These are phyloP conservation scores for Choristoneura rosaceana DNA, from an alignment of 2,888 invertebrate genomes.

Conservation along the genomic window DNA sequence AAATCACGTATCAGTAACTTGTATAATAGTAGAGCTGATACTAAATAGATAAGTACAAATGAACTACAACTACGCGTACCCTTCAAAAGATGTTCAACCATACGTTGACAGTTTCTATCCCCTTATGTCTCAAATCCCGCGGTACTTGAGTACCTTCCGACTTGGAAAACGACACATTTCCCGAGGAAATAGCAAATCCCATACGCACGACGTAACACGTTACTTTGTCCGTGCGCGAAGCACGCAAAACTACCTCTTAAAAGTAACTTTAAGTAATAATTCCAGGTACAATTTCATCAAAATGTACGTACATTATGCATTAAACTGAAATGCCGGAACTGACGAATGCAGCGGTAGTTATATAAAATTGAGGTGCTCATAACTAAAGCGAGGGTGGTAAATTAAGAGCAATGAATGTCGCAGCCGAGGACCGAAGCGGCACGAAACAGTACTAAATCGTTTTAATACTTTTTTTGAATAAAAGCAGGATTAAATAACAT, in stretches of 20 bases:
- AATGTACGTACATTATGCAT: not conserved
- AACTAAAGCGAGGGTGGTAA: constrained; percentile 19
- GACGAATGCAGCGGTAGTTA: constrained; percentile 25
- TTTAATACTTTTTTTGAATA: constrained; percentile 6
- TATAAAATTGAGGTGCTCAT: constrained; percentile 32
- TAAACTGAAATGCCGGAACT: not conserved
- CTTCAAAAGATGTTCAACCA: not conserved
- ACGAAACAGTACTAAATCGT: constrained; percentile 2
- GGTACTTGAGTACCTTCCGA: not conserved
- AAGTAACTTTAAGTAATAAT: not conserved
- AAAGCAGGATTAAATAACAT: constrained; percentile 3
- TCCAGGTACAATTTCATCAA: not conserved
- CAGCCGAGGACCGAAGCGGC: not conserved
- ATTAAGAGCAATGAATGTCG: constrained; percentile 17
- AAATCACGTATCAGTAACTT: too few relatives aligned
- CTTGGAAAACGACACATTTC: constrained; percentile 4
- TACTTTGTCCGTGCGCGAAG: not conserved
- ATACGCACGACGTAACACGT: constrained; percentile 3
- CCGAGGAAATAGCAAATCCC: not conserved
- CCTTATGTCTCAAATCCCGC: not conserved
- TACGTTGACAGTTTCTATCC: not conserved
- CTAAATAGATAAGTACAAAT: too few relatives aligned
- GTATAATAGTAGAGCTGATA: too few relatives aligned
- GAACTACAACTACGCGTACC: not conserved
- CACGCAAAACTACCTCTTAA: not conserved